Conservation (phyloP, 1,140 invertebrate species). For the Antheraea mylitta region DNA sequence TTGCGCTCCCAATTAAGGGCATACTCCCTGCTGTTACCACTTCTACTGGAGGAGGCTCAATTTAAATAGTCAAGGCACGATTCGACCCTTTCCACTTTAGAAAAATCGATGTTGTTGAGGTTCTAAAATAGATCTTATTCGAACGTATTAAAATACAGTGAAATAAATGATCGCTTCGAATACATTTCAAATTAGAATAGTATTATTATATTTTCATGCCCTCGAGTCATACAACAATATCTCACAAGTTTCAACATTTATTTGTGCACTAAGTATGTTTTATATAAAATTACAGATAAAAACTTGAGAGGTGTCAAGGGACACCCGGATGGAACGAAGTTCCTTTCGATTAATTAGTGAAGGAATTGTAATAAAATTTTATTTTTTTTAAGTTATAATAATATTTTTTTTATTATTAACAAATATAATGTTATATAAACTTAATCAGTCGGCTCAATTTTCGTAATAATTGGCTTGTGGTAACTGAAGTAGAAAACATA, state of each 20-base stretch:
- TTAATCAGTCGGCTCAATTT: no score
- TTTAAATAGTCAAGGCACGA: slow-evolving; percentile 62
- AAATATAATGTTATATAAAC: no score
- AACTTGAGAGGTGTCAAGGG: no score
- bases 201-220: slow-evolving; percentile 31
- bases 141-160: background rate
- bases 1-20: slow-evolving; percentile 70
- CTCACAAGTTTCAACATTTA: slow-evolving; percentile 55
- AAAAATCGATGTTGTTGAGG: background rate
- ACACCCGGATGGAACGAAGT: no score
- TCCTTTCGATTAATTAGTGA: no score
- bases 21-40: slow-evolving; percentile 59
- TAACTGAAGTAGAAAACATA: no score
- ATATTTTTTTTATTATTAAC: no score
- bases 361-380: no score
- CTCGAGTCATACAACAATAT: slow-evolving; percentile 53
- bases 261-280: slow-evolving; percentile 18
- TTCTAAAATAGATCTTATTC: background rate
- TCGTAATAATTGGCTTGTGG: no score
- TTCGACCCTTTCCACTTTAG: slow-evolving; percentile 36
- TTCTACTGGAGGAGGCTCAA: slow-evolving; percentile 52
- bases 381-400: no score
- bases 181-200: background rate
- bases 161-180: background rate
- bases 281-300: no score